A percentile compares a stretch with the other conserved stretches of the same genome.
phyloP scores from a whole-genome alignment of 2,888 invertebrate genomes.

The Stenurella melanura region DNA sequence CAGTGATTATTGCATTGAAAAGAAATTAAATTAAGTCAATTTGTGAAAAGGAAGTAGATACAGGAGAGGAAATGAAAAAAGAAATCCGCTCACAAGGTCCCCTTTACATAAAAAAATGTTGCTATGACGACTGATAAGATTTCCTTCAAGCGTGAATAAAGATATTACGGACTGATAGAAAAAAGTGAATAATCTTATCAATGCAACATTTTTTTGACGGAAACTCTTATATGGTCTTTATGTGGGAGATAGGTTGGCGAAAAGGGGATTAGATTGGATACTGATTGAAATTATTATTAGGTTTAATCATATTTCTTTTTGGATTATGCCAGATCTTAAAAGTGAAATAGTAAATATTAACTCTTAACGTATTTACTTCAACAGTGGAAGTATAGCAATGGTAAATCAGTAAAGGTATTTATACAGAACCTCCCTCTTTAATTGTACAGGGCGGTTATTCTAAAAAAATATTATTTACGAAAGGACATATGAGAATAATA shows the following conservation, averaged over 20 bases:
- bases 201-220: constrained; percentile 19
- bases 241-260: constrained; percentile 15
- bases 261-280: constrained; percentile 20
- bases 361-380: too few relatives aligned
- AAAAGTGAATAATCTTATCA: constrained; percentile 35
- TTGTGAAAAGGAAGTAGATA: constrained; percentile 35
- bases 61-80: constrained; percentile 25
- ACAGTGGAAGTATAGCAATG: too few relatives aligned
- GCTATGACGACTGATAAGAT: constrained; percentile 36
- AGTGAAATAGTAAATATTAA: too few relatives aligned
- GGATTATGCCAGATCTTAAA: not conserved
- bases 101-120: constrained; percentile 31
- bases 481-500: too few relatives aligned
- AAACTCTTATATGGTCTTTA: constrained; percentile 16
- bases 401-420: too few relatives aligned
- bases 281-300: constrained; percentile 29
- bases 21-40: constrained; percentile 39
- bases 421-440: too few relatives aligned
- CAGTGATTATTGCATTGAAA: constrained; percentile 25
- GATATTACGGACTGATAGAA: constrained; percentile 31
- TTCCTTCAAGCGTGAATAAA: constrained; percentile 32
- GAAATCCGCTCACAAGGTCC: constrained; percentile 13
- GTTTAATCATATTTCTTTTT: constrained; percentile 1
- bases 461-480: too few relatives aligned
- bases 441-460: too few relatives aligned